Base-by-base conservation (phyloP, 2,797 vertebrate genomes). In the Xenentodon cancila region DNA sequence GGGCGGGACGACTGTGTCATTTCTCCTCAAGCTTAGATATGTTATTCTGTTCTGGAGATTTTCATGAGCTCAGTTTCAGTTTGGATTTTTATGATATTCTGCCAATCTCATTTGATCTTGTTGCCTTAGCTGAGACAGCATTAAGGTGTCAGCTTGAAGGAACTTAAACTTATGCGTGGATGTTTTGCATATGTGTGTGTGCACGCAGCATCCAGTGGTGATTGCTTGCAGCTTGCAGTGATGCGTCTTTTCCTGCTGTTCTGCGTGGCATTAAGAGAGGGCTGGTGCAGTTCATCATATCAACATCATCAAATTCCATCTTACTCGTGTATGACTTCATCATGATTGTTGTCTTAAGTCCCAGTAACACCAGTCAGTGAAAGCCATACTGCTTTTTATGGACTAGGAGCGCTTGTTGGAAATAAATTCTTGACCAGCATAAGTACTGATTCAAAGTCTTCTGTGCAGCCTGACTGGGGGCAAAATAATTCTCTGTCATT, bases 401-500 rank as follows among this genome's bases (percentile, higher is more conserved):
- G 73, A 84, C 75, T 68, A 65, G 58, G 19, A 66, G 53, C 40
- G 45, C 63, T 74, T 57, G 65, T 68, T 63, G 56, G 61, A 49
- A 79, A 81, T 60, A 74, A 58, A 80, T 80, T 85, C 59, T 58
- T 79, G 59, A 70, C 73, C 82, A 75, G 55, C 59, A 37, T 69
- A 48, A 76, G 66, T 34, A 50, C 69, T 47, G 59, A 81, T 83
- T 76, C 53, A 72, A 56, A 68, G 59, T 75, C 50, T 27, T 75
- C 50, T 27, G 27, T 45, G 57, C 43, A 45, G 71, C 59, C 59
- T 61, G 68, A 75, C 78, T 77, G 69, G 69, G 74, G 73, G 76
- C 68, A 64, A 80, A 88, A 84, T 83, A 80, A 84, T 87, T 75
- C 72, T 62, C 77, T 69, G 68, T 76, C 79, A 79, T 87, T 87